A percentile compares a stretch with the other conserved stretches of the same genome.
These are phyloP conservation scores for Lytechinus pictus DNA, from an alignment of 35 echinoderm and acorn worm genomes.

Conservation along the genomic window DNA sequence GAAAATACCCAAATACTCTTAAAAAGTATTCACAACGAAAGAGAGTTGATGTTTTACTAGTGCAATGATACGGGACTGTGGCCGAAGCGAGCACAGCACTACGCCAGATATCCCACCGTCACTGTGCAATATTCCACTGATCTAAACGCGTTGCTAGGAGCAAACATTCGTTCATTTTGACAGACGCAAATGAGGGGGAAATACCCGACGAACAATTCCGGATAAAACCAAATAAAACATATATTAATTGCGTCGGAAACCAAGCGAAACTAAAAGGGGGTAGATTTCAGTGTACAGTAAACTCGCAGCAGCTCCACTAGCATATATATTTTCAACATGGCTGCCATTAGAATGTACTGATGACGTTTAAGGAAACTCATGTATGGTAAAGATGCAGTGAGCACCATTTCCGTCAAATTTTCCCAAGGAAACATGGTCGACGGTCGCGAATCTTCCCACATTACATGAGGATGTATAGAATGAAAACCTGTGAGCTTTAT, in stretches of 20 bases:
- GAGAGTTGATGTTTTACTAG: not conserved
- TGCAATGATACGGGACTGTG: not conserved
- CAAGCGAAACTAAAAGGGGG: not conserved
- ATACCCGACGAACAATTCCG: not conserved
- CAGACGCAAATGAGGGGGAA: not conserved
- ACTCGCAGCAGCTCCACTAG: not conserved
- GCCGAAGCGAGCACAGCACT: not conserved
- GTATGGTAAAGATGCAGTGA: constrained; percentile 28
- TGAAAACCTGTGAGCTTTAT: not conserved
- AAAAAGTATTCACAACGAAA: not conserved
- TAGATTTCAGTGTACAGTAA: not conserved
- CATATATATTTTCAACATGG: constrained; percentile 68
- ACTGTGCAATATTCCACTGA: not conserved
- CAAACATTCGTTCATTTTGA: constrained; percentile 35
- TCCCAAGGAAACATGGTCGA: not conserved
- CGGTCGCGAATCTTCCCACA: not conserved
- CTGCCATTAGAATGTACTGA: constrained; percentile 69
- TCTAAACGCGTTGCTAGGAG: constrained; percentile 15
- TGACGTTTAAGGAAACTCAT: constrained; percentile 58
- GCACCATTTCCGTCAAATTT: constrained; percentile 15
- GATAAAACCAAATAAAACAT: not conserved
- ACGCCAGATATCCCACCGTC: not conserved
- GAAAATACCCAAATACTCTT: not conserved
- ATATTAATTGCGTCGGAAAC: not conserved
- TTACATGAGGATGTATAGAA: not conserved